Base-by-base conservation (phyloP, 2,888 invertebrate species). In the Oligia latruncula region DNA sequence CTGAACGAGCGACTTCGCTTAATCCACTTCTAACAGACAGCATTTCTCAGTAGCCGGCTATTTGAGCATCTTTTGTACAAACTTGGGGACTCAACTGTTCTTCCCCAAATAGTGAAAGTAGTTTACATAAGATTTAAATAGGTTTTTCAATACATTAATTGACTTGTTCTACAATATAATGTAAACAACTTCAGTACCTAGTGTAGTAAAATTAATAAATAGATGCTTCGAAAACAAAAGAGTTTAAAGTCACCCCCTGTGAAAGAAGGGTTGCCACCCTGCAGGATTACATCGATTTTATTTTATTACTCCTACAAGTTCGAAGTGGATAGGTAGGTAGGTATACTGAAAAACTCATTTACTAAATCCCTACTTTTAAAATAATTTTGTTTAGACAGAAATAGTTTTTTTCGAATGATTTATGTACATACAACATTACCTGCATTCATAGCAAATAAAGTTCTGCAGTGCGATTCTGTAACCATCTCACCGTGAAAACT, bases 201-300 rank as follows among this genome's bases (percentile, higher is more conserved):
- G 62, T 72, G 74, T 85, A 71, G 66, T 87, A 71, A 87, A 83
- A 80, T 87, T 82, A 85, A 83, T 82, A 85, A 29, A 85, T 86
- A 80, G 79, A 71, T 76, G 58, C 64, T 78, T 49, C 55, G 40
- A 82, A 85, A 87, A 88, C 82, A 88, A 88, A 84, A 83, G 82
- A 85, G 74, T 88, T 84, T 82, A 78, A 75, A 81, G 81, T 71
- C 70, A 78, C 74, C 83, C 73, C 43, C 62, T 43, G 20, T 65
- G 9, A 17, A 58, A 29, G 0, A 4, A 88, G 85, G 88, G 88
- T 76, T 88, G 87, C 46, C 86, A 52, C 49, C 11, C 60, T 23
- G 15, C 62, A 43, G 9, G 2, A 58, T 58, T 29, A 35, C 29
- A n/a, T 46, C 9, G 15, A 43, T 65, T 64, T 64, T 52, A 52